Evolutionary conservation across 2,797 vertebrate genomes (phyloP).

Genomic region (Acropternis orthonyx): DNA sequence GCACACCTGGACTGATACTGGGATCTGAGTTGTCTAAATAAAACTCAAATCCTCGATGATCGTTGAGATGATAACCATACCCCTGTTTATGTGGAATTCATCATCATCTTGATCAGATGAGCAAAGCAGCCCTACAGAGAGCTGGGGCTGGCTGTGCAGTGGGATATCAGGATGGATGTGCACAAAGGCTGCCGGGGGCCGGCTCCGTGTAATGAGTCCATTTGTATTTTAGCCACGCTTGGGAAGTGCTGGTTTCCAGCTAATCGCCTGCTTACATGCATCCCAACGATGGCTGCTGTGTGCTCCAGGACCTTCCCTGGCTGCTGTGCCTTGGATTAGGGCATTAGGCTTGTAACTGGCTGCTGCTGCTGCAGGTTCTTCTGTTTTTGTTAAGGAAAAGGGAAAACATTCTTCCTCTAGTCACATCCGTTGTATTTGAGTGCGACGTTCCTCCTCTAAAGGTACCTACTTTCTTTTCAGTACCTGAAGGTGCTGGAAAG

Average conservation of each 20-base stretch:
- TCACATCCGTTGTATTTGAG: neutral
- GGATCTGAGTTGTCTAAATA: neutral
- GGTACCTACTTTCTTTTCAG: neutral
- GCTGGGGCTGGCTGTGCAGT: neutral
- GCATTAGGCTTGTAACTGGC: neutral
- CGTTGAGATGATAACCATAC: neutral
- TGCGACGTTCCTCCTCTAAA: neutral
- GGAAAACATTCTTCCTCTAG: neutral
- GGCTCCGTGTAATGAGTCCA: neutral
- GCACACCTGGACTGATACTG: neutral
- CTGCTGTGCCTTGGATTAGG: neutral
- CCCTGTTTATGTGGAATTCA: neutral
- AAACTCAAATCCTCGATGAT: neutral
- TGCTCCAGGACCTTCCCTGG: neutral
- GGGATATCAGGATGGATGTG: neutral
- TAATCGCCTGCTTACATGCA: neutral
- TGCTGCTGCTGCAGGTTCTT: neutral
- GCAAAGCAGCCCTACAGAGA: neutral
- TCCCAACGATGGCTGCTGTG: neutral
- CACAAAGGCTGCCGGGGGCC: rapidly evolving
- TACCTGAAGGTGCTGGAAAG: neutral
- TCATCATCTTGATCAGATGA: neutral
- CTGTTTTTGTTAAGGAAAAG: neutral
- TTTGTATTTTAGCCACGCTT: neutral
- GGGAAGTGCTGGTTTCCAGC: neutral